These are phyloP conservation scores for Coturnix japonica DNA, from an alignment of 2,113 vertebrate species.

Conservation along the genomic window DNA sequence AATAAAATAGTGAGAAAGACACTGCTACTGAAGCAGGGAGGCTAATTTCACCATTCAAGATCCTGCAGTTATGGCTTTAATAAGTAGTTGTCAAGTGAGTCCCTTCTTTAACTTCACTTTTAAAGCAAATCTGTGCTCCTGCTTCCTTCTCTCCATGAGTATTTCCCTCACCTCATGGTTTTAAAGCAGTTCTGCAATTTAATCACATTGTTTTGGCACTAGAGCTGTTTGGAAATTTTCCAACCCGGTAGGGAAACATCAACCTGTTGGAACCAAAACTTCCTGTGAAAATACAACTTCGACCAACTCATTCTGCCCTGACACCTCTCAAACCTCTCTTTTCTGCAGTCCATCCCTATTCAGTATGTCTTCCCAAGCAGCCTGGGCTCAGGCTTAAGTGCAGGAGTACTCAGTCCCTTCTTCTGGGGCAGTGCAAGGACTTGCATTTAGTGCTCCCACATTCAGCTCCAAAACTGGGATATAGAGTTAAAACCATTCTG, in stretches of 20 bases:
- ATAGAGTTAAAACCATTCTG: neutral
- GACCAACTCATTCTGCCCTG: neutral
- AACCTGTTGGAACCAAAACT: neutral
- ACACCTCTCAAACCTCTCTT: neutral
- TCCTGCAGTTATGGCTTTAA: conserved; percentile 58
- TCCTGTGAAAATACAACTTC: neutral
- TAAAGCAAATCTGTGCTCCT: conserved; percentile 36
- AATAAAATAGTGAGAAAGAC: conserved; percentile 29
- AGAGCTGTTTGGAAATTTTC: neutral
- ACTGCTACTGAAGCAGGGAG: conserved; percentile 36
- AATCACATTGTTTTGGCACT: neutral
- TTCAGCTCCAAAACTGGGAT: neutral
- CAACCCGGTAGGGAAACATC: rapidly evolving
- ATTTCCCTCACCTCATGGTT: neutral
- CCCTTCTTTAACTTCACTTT: conserved; percentile 27
- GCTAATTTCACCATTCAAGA: conserved; percentile 56
- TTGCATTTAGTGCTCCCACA: too few relatives aligned
- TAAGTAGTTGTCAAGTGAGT: conserved; percentile 50
- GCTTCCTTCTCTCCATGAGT: neutral
- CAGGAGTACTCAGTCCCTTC: rapidly evolving
- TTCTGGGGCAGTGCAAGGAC: neutral
- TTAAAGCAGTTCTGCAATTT: neutral
- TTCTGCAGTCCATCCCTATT: rapidly evolving
- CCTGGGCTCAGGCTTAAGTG: neutral
- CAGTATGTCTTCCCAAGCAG: neutral